phyloP scores from a whole-genome alignment of 2,113 vertebrate species.

The Sebastes schlegelii region DNA sequence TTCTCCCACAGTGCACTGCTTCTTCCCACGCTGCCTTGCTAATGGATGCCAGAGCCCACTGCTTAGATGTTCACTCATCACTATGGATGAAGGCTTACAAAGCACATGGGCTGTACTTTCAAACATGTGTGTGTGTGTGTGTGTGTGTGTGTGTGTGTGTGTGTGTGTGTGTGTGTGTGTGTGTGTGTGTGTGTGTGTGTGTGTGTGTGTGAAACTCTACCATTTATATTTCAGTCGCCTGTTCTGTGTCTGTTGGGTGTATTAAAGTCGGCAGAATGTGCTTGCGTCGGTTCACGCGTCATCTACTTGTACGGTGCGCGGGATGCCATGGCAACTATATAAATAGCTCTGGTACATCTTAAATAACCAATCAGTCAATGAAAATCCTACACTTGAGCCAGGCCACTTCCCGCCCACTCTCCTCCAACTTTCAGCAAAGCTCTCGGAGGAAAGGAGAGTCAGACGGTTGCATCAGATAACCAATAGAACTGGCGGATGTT shows the following conservation, averaged over 20 bases:
- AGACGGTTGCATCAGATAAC: background rate
- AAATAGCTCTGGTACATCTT: conserved; percentile 67
- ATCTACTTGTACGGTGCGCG: conserved; percentile 38
- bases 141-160: too few relatives aligned
- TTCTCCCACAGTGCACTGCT: conserved; percentile 65
- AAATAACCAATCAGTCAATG: conserved; percentile 69
- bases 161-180: conserved; percentile 1
- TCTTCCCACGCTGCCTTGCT: conserved; percentile 73
- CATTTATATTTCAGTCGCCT: conserved; percentile 1
- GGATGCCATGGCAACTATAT: conserved; percentile 68
- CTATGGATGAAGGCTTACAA: conserved; percentile 46
- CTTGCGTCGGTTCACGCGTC: conserved; percentile 53
- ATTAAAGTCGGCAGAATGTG: conserved; percentile 33
- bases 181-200: background rate
- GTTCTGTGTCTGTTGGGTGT: conserved; percentile 6
- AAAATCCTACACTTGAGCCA: conserved; percentile 53
- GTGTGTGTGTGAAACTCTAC: background rate
- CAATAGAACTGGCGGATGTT: background rate
- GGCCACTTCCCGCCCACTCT: conserved; percentile 39
- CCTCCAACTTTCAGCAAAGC: conserved; percentile 40
- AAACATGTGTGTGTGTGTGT: too few relatives aligned
- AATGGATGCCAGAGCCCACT: conserved; percentile 70
- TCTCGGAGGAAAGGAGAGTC: conserved; percentile 1
- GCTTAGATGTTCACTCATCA: conserved; percentile 57
- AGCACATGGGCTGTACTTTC: conserved; percentile 4